Conservation (phyloP, 2,113 vertebrate genomes). For the Rhinopithecus roxellana region DNA sequence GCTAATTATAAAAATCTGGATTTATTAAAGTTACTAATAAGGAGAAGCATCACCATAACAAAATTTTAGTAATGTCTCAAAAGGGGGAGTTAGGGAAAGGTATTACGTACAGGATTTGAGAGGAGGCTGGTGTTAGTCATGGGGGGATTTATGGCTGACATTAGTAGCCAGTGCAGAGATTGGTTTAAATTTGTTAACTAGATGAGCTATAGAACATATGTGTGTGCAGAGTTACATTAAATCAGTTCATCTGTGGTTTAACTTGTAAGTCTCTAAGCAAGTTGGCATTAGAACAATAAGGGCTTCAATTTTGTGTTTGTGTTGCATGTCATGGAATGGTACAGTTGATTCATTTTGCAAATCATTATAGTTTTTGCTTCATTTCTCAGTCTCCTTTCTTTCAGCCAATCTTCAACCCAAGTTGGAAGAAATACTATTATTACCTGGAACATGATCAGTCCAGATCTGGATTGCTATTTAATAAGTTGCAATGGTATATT, state of each 20-base stretch:
- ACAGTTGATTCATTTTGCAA: neutral
- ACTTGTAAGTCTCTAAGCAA: neutral
- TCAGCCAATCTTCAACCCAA: neutral
- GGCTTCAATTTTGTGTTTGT: neutral
- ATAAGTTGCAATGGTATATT: neutral
- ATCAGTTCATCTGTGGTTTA: neutral
- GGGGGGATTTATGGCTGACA: neutral
- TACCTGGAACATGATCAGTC: neutral
- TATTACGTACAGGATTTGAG: neutral
- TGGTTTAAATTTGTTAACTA: constrained; percentile 35
- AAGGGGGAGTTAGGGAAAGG: neutral
- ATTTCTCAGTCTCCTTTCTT: neutral
- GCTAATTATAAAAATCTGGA: neutral
- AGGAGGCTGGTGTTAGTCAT: neutral
- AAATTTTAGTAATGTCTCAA: neutral
- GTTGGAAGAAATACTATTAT: neutral
- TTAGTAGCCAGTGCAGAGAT: neutral
- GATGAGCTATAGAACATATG: neutral
- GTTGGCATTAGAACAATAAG: neutral
- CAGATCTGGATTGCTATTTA: constrained; percentile 24
- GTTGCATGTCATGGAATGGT: neutral
- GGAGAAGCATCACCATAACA: neutral
- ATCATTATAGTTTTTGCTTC: neutral
- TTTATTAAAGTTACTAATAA: neutral
- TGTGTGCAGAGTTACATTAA: neutral